These are phyloP conservation scores for Dexiosoma caninum DNA, from an alignment of 2,888 invertebrate species.

Conservation along the genomic window DNA sequence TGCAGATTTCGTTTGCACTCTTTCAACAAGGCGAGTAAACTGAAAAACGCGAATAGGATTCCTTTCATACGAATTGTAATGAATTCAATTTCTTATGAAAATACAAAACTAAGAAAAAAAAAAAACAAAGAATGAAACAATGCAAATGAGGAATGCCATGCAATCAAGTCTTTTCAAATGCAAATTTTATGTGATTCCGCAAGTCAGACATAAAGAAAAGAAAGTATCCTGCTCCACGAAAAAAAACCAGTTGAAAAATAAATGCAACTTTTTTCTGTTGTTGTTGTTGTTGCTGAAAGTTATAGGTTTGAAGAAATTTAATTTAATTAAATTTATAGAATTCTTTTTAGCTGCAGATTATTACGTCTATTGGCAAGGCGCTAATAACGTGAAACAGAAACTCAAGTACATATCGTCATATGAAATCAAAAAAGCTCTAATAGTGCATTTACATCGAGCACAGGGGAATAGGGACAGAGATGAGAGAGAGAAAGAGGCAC, in stretches of 20 bases:
- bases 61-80: conserved; percentile 24
- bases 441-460: too few relatives aligned
- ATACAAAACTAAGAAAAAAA: too few relatives aligned
- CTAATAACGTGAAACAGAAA: too few relatives aligned
- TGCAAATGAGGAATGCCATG: conserved; percentile 12
- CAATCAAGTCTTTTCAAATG: conserved; percentile 39
- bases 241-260: not conserved
- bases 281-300: not conserved
- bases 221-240: not conserved
- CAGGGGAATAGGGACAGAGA: too few relatives aligned
- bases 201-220: not conserved
- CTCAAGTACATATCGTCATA: too few relatives aligned
- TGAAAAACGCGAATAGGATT: conserved; percentile 37
- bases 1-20: conserved; percentile 36
- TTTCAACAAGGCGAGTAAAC: conserved; percentile 27
- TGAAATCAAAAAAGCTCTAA: too few relatives aligned
- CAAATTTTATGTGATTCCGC: conserved; percentile 41
- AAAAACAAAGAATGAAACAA: not conserved
- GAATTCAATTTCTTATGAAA: conserved; percentile 25
- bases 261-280: not conserved
- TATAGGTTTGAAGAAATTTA: not conserved
- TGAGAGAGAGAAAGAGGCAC: too few relatives aligned
- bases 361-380: too few relatives aligned
- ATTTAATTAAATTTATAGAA: conserved; percentile 9
- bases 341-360: too few relatives aligned